Evolutionary conservation across 2,113 vertebrate genomes (phyloP).

Genomic region (Dendrocopos noguchii): DNA sequence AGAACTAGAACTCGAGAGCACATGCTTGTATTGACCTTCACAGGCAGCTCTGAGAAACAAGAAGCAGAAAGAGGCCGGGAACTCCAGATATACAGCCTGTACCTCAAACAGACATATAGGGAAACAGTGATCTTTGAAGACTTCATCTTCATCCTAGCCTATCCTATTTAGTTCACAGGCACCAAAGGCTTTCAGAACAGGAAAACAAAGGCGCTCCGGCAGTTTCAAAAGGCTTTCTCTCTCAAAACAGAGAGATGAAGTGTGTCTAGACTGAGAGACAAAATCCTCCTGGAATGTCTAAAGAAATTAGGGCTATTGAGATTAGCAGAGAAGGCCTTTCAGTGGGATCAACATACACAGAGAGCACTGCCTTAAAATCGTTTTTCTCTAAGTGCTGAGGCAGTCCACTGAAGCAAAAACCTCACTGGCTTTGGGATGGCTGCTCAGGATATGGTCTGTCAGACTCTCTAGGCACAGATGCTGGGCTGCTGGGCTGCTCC

Average conservation of each 20-base stretch:
- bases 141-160: conserved; percentile 26
- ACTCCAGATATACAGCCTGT: not conserved
- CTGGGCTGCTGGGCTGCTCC: not conserved
- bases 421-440: not conserved
- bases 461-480: not conserved
- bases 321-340: conserved; percentile 46
- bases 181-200: conserved; percentile 32
- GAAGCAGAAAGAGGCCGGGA: not conserved
- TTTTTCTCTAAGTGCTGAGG: not conserved
- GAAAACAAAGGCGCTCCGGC: conserved; percentile 43
- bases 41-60: not conserved
- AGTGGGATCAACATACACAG: conserved; percentile 36
- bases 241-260: conserved; percentile 57
- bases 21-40: not conserved
- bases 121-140: conserved; percentile 13
- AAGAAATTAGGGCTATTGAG: conserved; percentile 54
- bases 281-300: conserved; percentile 63
- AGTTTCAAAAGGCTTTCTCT: conserved; percentile 57
- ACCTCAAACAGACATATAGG: not conserved
- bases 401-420: not conserved
- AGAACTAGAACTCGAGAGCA: not conserved
- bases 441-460: not conserved
- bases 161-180: conserved; percentile 8
- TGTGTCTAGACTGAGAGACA: conserved; percentile 47
- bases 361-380: not conserved